These are phyloP conservation scores for Scolopax rusticola DNA, from an alignment of 2,797 vertebrate species.

Conservation along the genomic window DNA sequence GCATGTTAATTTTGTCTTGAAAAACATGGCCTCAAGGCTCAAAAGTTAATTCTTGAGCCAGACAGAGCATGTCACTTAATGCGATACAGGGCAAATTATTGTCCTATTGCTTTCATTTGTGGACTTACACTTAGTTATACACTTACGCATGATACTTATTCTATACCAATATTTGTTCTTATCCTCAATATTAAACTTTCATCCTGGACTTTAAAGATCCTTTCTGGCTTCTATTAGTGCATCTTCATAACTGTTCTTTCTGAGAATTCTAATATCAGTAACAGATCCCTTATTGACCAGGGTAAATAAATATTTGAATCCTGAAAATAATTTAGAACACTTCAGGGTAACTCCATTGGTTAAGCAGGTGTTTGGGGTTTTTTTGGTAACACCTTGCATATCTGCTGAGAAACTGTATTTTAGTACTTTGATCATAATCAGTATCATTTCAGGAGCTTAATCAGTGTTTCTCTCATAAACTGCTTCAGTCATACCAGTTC, in stretches of 20 bases:
- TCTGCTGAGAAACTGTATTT: constrained; percentile 6
- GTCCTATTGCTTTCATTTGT: background rate
- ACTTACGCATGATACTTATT: background rate
- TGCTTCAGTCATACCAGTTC: background rate
- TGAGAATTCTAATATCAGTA: background rate
- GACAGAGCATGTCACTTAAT: background rate
- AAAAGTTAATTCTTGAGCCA: background rate
- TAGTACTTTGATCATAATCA: constrained; percentile 15
- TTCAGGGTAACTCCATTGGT: background rate
- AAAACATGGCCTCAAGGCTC: background rate
- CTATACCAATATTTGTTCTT: background rate
- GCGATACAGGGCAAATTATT: background rate
- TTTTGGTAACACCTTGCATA: background rate
- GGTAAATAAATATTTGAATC: background rate
- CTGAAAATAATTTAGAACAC: background rate
- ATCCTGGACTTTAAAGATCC: background rate
- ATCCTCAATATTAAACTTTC: background rate
- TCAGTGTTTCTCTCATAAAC: background rate
- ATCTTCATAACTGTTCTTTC: background rate
- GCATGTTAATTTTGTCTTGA: background rate
- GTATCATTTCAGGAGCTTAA: constrained; percentile 13
- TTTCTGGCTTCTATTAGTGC: background rate
- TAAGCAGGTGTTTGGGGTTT: background rate
- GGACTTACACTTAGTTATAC: background rate
- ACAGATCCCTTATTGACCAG: background rate